A percentile compares a stretch with the other conserved stretches of the same genome.
Evolutionary conservation across 1,140 invertebrate genomes (phyloP).

Genomic region (Amyelois transitella): DNA sequence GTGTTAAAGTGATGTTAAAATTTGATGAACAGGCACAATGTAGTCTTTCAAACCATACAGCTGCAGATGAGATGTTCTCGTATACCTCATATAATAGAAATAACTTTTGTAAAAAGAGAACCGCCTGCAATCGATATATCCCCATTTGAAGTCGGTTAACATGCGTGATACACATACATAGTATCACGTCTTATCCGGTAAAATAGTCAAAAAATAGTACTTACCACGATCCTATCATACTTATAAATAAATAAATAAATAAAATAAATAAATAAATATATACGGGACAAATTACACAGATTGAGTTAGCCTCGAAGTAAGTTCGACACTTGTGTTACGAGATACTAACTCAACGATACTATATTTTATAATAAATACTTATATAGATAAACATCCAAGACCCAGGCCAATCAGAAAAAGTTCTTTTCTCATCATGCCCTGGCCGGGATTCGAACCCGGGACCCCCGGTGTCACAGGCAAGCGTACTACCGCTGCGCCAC

Average conservation of each 20-base stretch:
- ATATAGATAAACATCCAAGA: too few species aligned
- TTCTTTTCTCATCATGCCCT: too few species aligned
- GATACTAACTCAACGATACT: too few species aligned
- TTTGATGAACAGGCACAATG: constrained; percentile 1
- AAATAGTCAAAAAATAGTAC: background rate
- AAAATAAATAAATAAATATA: too few species aligned
- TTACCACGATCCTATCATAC: background rate
- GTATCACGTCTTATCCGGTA: background rate
- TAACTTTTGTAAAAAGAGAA: background rate
- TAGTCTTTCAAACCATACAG: background rate
- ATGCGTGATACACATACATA: background rate
- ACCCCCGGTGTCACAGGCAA: too few species aligned
- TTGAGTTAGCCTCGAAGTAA: too few species aligned
- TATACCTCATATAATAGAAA: background rate
- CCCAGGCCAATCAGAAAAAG: background rate
- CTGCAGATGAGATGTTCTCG: too few species aligned
- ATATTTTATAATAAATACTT: too few species aligned
- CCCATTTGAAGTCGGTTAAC: background rate
- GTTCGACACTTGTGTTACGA: too few species aligned
- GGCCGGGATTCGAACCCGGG: background rate
- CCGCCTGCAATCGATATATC: background rate
- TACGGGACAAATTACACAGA: too few species aligned
- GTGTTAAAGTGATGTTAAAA: constrained; percentile 1
- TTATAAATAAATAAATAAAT: background rate
- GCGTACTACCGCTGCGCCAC: too few species aligned